Percentiles rank a stretch among this genome's conserved stretches.
phyloP scores from a whole-genome alignment of 53 echinoderm and acorn worm genomes.

The Actinopyga echinites region DNA sequence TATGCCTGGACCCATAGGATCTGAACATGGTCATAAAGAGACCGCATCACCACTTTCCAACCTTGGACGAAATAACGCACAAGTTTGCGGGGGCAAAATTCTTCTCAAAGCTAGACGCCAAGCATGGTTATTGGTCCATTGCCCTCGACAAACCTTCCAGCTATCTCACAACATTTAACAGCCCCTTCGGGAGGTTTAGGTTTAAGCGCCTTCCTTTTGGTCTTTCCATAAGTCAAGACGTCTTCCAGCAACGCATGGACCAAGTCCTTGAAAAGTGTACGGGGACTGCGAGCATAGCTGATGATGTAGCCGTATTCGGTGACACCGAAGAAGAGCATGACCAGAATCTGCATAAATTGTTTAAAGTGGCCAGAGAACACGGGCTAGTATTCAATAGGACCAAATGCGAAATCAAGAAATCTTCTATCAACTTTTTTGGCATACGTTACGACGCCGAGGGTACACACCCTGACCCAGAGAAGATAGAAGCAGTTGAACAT shows the following conservation, averaged over 20 bases:
- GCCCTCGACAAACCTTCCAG: neutral
- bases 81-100: neutral
- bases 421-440: conserved; percentile 54
- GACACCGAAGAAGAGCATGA: conserved; percentile 48
- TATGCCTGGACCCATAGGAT: conserved; percentile 39
- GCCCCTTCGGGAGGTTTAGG: neutral
- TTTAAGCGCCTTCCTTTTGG: conserved; percentile 1
- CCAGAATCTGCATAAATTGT: conserved; percentile 41
- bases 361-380: conserved; percentile 46
- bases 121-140: conserved; percentile 11
- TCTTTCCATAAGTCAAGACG: conserved; percentile 44
- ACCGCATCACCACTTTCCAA: neutral
- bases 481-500: conserved; percentile 46
- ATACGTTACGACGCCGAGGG: conserved; percentile 43
- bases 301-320: conserved; percentile 48
- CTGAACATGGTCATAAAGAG: conserved; percentile 3
- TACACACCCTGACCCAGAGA: conserved; percentile 46
- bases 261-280: conserved; percentile 62
- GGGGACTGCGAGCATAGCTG: conserved; percentile 38
- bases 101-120: conserved; percentile 18
- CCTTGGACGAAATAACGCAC: neutral
- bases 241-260: conserved; percentile 65
- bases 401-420: conserved; percentile 55
- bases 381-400: conserved; percentile 61
- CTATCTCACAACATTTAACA: neutral